Evolutionary conservation across 2,888 invertebrate species (phyloP), one percentile per base, ranked within the genome.

Genomic region (Sesamia inferens): DNA sequence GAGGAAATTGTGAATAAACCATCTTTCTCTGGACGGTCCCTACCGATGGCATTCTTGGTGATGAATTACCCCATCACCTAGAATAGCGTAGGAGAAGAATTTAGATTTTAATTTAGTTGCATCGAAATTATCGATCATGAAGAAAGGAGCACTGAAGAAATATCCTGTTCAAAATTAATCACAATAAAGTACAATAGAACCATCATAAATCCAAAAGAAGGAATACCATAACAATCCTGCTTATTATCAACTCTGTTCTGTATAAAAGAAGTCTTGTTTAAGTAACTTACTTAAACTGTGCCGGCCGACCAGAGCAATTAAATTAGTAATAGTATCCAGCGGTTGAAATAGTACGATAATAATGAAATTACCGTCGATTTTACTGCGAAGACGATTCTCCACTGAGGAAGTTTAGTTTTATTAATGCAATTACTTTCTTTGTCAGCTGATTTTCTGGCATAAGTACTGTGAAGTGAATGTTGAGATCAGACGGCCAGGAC

Each of bases 261-360:
- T 71, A 76, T 62, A 75, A 82, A 79, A 89, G 87, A 88, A 88
- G 88, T 86, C 77, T 88, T 87, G 86, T 88, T 89, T 88, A 90
- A 91, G 89, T 87, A 89, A 92, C 90, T 92, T 90, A 92, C 84
- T 87, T 85, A 88, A 90, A 88, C 90, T 90, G 88, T 78, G 76
- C 84, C 83, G 81, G 82, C 85, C 85, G 74, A 84, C 84, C 87
- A 59, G 67, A 80, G 68, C 85, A 85, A 90, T 89, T 85, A 81
- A 87, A 89, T 90, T 89, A 89, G 85, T 84, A 84, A 84, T 81
- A 81, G 82, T 78, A 85, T 81, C 81, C 83, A 68, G 85, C 67
- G 83, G 83, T 85, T 81, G 73, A 78, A 81, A 84, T 81, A 79
- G 73, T 83, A 76, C 79, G 78, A 83, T 83, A 71, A 78, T 86